Base-by-base conservation (phyloP, 2,797 vertebrate species). In the Myotis findleyi region DNA sequence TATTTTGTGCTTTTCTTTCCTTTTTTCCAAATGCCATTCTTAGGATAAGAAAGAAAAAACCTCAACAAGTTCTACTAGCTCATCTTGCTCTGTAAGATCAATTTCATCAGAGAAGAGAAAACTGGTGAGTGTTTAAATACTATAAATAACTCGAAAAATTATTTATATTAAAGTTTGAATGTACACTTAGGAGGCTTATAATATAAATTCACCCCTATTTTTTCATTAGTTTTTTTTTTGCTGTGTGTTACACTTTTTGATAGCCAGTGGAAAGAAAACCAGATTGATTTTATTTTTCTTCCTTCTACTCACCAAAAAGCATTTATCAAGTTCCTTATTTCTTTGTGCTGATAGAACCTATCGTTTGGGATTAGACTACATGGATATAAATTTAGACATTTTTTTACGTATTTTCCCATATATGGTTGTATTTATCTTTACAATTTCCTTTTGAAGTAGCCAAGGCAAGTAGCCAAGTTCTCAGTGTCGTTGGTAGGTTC, bases 51-150 rank as follows among this genome's bases (percentile, higher is more conserved):
- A 91, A 66, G 73, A 82, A 87, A 94, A 83, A 87, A 17, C 38
- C 36, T 93, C 81, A 89, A 21, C 51, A 62, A 44, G 6, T 85
- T 89, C 77, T 62, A 5, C 23, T 72, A 38, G 53, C 79, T 92
- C 85, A 47, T 3, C 71, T 64, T 93, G n/a, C 23, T 84, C 53
- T 87, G 2, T 79, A 85, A 88, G 71, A 89, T 76, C 92, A 47
- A 1, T 62, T 88, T 94, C 95, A 77, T 73, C 94, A 66, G 87
- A 94, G 38, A 97, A 96, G 80, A 96, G 92, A 91, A 95, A 96
- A 94, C 51, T 92, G 88, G 96, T 98, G 62, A 97, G 97, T 96
- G 20, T 27, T 95, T 64, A 64, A 27, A 80, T 91, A 47, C 16
- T 25, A 2, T 79, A 69, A 82, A 17, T 80, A 69, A 82, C 21